phyloP scores from a whole-genome alignment of 2,888 invertebrate genomes.

The Apodemia mormo region DNA sequence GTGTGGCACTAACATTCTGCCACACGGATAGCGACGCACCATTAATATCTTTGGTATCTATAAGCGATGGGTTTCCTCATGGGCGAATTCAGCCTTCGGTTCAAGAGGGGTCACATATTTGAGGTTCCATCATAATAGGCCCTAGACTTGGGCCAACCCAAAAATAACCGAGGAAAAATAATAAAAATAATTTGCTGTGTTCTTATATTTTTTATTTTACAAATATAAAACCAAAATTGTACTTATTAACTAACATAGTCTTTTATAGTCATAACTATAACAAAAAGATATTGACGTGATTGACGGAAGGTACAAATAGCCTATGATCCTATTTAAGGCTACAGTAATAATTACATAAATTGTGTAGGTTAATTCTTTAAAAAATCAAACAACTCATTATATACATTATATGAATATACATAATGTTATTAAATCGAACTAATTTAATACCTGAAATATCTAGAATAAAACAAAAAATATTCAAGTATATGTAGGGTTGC shows the following conservation, averaged over 20 bases:
- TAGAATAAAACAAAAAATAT: neutral
- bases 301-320: neutral
- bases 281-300: neutral
- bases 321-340: neutral
- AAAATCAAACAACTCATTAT: neutral
- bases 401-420: neutral
- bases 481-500: neutral
- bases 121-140: no score
- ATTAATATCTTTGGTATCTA: no score
- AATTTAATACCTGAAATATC: neutral
- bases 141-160: no score
- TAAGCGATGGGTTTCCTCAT: no score
- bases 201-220: conserved; percentile 22
- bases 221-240: conserved; percentile 25
- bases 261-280: conserved; percentile 12
- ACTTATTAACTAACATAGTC: neutral
- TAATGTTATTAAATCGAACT: neutral
- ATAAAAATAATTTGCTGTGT: no score
- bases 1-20: no score
- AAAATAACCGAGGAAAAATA: no score
- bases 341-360: neutral
- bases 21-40: no score
- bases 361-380: neutral
- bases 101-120: no score
- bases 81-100: no score